These are phyloP conservation scores for Cheumatopsyche charites DNA, from an alignment of 1,140 invertebrate species.

Conservation along the genomic window DNA sequence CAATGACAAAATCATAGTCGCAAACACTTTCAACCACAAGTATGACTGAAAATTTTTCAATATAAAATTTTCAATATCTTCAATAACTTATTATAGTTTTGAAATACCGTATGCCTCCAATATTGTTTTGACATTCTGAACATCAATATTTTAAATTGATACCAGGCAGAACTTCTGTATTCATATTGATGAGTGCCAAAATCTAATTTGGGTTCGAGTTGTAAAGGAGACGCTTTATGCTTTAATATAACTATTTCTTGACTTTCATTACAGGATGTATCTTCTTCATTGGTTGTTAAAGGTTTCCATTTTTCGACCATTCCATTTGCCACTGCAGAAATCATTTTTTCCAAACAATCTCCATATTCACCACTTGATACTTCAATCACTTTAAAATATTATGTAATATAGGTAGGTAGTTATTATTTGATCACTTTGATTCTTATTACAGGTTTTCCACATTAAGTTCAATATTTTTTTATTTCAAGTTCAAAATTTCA, in stretches of 20 bases:
- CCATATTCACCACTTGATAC: conserved; percentile 79
- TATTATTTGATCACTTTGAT: no score
- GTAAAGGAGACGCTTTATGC: conserved; percentile 6
- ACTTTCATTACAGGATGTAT: neutral
- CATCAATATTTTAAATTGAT: conserved; percentile 71
- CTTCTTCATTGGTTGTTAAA: conserved; percentile 2
- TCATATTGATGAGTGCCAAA: conserved; percentile 56
- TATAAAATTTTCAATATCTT: neutral
- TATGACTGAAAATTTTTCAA: conserved; percentile 64
- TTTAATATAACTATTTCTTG: neutral
- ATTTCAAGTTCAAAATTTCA: no score
- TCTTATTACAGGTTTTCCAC: no score
- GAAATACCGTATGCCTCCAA: conserved; percentile 70
- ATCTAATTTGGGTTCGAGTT: conserved; percentile 33
- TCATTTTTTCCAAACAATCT: conserved; percentile 67
- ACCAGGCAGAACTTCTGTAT: conserved; percentile 63
- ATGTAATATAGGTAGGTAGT: no score
- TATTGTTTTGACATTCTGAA: conserved; percentile 74
- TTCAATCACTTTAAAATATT: conserved; percentile 76
- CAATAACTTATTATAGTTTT: conserved; percentile 18
- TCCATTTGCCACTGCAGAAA: conserved; percentile 67
- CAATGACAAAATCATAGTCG: conserved; percentile 73
- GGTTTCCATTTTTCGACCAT: conserved; percentile 60
- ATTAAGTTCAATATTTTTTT: no score
- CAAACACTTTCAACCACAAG: conserved; percentile 69